phyloP scores from a whole-genome alignment of 1,140 invertebrate species.

The Listronotus oregonensis region DNA sequence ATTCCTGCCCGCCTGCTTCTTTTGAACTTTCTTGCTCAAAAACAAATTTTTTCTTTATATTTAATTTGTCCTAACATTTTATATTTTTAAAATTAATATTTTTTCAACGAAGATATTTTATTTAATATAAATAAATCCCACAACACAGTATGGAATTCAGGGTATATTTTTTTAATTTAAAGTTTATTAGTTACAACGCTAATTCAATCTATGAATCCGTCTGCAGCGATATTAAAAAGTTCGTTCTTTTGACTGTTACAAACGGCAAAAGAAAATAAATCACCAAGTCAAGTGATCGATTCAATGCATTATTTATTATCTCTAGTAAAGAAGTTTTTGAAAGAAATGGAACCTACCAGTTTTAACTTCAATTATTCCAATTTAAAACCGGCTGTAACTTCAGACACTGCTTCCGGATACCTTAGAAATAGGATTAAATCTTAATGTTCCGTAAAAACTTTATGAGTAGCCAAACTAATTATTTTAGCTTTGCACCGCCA shows the following conservation, averaged over 20 bases:
- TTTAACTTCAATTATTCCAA: conserved; percentile 33
- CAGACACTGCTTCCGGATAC: conserved; percentile 17
- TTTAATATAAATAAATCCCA: too few species aligned
- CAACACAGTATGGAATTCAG: too few species aligned
- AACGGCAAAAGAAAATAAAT: conserved; percentile 23
- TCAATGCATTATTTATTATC: conserved; percentile 33
- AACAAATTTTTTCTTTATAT: too few species aligned
- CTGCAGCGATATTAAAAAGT: conserved; percentile 13
- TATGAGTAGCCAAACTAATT: conserved; percentile 20
- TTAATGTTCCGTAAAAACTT: conserved; percentile 25
- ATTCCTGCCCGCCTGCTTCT: too few species aligned
- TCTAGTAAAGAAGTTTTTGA: conserved; percentile 26
- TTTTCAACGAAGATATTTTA: too few species aligned
- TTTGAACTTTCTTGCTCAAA: too few species aligned
- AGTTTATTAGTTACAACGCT: too few species aligned
- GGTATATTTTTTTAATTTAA: too few species aligned
- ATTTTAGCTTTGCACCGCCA: background rate
- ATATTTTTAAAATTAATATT: too few species aligned
- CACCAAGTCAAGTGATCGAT: conserved; percentile 24
- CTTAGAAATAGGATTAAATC: conserved; percentile 26
- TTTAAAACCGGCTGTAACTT: conserved; percentile 31
- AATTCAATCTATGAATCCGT: background rate
- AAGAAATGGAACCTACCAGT: conserved; percentile 22
- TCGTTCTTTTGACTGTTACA: background rate
- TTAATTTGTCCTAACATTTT: too few species aligned